phyloP scores from a whole-genome alignment of 2,888 invertebrate species.

The Euzophera pinguis region DNA sequence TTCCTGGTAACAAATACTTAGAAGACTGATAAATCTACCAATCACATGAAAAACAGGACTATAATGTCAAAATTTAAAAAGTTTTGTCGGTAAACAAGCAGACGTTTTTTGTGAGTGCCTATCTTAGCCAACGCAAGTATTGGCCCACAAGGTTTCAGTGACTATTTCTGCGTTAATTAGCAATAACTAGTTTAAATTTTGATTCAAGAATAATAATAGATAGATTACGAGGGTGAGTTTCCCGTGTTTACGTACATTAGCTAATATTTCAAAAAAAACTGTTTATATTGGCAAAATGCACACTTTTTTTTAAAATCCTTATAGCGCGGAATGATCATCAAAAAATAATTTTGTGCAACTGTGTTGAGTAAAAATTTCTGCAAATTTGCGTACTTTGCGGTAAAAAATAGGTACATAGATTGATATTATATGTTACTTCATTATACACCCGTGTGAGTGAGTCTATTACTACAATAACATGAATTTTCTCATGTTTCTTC shows the following conservation, averaged over 20 bases:
- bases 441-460: background rate
- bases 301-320: no score
- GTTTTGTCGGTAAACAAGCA: constrained; percentile 35
- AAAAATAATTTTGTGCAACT: no score
- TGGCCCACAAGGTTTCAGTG: constrained; percentile 38
- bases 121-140: constrained; percentile 43
- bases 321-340: no score
- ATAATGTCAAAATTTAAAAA: constrained; percentile 19
- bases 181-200: constrained; percentile 48
- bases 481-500: background rate
- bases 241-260: no score
- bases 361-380: no score
- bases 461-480: background rate
- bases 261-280: no score
- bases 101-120: constrained; percentile 26
- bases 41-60: no score
- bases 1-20: background rate
- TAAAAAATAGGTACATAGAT: no score
- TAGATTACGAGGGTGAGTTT: no score
- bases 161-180: constrained; percentile 44
- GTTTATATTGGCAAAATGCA: no score
- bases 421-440: no score
- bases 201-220: constrained; percentile 19
- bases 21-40: background rate
- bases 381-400: no score